These are phyloP conservation scores for Machimus atricapillus DNA, from an alignment of 2,888 invertebrate genomes.

Conservation along the genomic window DNA sequence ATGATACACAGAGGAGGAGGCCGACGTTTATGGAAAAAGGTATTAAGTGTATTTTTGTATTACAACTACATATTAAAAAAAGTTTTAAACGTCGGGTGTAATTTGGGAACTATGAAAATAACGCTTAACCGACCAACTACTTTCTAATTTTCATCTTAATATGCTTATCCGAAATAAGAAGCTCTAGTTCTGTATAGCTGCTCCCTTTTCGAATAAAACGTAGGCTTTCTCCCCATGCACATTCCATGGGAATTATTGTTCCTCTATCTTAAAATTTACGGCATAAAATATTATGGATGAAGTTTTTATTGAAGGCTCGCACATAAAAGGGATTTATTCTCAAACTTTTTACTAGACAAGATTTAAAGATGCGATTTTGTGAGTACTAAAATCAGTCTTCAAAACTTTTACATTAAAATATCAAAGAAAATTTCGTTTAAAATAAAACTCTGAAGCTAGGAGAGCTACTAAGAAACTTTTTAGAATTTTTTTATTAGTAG, in stretches of 20 bases:
- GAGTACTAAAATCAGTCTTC: background rate
- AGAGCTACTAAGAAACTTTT: background rate
- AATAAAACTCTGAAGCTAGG: background rate
- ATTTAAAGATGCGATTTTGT: background rate
- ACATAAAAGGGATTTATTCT: background rate
- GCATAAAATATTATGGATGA: background rate
- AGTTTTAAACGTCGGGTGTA: no score
- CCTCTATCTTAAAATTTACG: background rate
- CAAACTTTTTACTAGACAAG: background rate
- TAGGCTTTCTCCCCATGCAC: background rate
- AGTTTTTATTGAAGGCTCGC: background rate
- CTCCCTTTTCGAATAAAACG: no score
- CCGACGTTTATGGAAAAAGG: no score
- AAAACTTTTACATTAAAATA: background rate
- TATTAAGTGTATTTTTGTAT: no score
- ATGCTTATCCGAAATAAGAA: background rate
- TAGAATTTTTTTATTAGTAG: background rate
- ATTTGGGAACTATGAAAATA: no score
- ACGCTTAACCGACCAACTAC: background rate
- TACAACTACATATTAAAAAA: no score
- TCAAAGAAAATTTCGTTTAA: background rate
- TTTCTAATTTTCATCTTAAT: background rate
- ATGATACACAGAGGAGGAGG: no score
- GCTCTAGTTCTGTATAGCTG: background rate
- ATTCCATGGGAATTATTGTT: background rate